Conservation (phyloP, 2,797 vertebrate genomes). For the Lepidocolaptes lacrymiger region DNA sequence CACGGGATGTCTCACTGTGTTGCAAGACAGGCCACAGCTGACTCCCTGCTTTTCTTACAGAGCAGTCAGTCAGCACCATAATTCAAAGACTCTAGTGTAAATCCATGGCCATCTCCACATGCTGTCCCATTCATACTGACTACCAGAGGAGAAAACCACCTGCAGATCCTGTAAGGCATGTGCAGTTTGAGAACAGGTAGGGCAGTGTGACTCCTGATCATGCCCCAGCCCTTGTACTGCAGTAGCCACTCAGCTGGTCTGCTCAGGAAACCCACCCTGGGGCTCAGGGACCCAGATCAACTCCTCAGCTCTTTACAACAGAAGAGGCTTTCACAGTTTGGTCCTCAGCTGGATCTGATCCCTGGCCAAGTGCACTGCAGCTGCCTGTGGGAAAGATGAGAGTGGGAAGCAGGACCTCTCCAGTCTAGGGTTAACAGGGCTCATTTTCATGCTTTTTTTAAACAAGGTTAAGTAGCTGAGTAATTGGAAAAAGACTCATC, state of each 20-base stretch:
- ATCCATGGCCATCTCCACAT: neutral
- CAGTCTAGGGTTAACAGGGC: neutral
- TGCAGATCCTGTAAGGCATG: neutral
- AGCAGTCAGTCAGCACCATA: neutral
- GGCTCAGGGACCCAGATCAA: neutral
- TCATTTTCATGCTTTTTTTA: neutral
- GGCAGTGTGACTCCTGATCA: fast-evolving
- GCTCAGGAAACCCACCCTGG: neutral
- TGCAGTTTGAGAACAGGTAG: neutral
- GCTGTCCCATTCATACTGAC: neutral
- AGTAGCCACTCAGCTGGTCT: neutral
- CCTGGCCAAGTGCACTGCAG: neutral
- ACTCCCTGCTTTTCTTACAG: neutral
- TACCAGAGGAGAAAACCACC: neutral
- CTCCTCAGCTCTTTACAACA: fast-evolving
- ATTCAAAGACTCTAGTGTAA: neutral
- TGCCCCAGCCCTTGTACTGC: neutral
- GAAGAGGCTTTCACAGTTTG: neutral
- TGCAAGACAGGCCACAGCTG: neutral
- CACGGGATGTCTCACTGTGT: neutral
- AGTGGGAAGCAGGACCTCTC: neutral
- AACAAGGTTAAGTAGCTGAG: neutral
- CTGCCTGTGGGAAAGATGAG: neutral
- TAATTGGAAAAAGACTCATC: neutral
- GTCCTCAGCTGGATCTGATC: neutral